These are phyloP conservation scores for Campoletis raptor DNA, from an alignment of 2,888 invertebrate genomes.

Conservation along the genomic window DNA sequence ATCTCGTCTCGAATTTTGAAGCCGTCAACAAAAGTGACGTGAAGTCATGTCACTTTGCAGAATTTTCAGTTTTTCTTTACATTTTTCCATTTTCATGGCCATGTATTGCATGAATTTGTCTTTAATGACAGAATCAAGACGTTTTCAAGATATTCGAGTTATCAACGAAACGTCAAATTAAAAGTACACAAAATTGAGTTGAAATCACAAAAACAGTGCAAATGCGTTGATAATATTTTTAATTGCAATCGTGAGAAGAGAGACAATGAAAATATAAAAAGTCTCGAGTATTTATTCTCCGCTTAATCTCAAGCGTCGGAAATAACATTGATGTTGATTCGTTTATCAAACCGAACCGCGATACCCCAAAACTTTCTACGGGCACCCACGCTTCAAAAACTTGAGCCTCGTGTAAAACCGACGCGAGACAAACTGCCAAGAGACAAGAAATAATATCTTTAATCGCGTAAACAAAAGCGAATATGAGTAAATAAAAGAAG, in stretches of 20 bases:
- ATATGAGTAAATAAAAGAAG: not conserved
- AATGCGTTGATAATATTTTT: not conserved
- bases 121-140: not conserved
- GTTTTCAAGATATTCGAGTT: not conserved
- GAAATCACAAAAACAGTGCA: not conserved
- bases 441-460: not conserved
- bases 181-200: not conserved
- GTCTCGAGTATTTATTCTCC: not conserved
- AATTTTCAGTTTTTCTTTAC: not conserved
- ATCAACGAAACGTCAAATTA: not conserved
- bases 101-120: not conserved
- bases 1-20: not conserved
- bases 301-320: not conserved
- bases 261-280: not conserved
- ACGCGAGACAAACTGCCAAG: not conserved
- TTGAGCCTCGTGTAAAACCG: not conserved
- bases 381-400: not conserved
- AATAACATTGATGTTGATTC: slow-evolving; percentile 1
- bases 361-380: not conserved
- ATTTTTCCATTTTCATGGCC: not conserved
- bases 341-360: not conserved
- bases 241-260: not conserved
- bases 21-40: not conserved
- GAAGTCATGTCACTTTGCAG: not conserved
- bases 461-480: not conserved